Evolutionary conservation across 2,113 vertebrate species (phyloP), one percentile per base, ranked within the genome.

Genomic region (Petaurus breviceps): DNA sequence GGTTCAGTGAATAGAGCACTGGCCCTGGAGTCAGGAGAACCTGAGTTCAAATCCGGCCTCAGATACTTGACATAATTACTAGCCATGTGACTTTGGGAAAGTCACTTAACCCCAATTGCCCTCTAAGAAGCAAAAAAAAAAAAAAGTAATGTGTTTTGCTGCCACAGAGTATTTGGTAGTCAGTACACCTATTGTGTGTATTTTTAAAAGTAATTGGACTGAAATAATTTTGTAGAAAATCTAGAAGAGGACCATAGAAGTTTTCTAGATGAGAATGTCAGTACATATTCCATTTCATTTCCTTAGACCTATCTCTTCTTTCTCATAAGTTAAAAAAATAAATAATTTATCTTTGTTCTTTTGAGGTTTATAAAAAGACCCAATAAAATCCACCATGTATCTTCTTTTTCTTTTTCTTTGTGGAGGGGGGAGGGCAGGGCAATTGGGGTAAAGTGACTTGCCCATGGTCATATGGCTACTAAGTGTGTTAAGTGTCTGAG

Each of bases 161-260:
- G 95, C 95, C 22, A 4, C 37, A 77, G 90, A 93, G 94, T 93
- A 95, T 90, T 92, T 11, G 95, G 90, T 96, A 93, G 94, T 96
- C 89, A 46, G 94, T 94, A 97, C 95, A 92, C 94, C 94, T 94
- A 96, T 97, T 97, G 97, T 96, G 95, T 95, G 51, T 96, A 97
- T 97, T 97, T 98, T 96, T 95, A 92, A 95, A 96, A 97, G 98
- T 97, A 98, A 97, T 97, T 97, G 94, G 94, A 96, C 97, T 97
- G 97, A 97, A 98, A 97, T 98, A 97, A 97, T 95, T 97, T 98
- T 97, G 31, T 84, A 96, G 94, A 97, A 96, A 95, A 97, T 97
- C 96, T 97, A 95, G 97, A 49, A 49, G 94, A 97, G 93, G 97
- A 96, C 92, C 94, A 96, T 97, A 96, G 95, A 94, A 96, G 50